Evolutionary conservation across 2,888 invertebrate genomes (phyloP).

Genomic region (Cheilosia variabilis): DNA sequence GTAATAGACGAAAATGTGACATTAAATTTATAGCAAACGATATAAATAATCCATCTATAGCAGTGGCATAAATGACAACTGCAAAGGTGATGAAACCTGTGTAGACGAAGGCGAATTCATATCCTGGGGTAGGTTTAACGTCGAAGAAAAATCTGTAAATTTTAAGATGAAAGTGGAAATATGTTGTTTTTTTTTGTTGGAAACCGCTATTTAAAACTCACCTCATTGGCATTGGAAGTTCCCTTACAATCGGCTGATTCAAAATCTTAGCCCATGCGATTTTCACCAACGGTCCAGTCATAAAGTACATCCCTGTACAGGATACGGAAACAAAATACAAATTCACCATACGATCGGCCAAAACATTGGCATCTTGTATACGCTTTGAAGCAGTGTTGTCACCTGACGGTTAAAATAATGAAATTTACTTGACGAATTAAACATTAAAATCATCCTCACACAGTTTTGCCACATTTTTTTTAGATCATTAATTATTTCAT

Average conservation of each 20-base stretch:
- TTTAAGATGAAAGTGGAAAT: too few relatives aligned
- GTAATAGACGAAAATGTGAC: conserved; percentile 80
- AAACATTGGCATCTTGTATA: conserved; percentile 77
- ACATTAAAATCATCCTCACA: conserved; percentile 66
- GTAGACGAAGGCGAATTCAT: conserved; percentile 79
- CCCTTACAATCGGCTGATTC: conserved; percentile 70
- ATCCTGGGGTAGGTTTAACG: conserved; percentile 78
- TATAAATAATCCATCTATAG: conserved; percentile 81
- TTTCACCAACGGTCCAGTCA: conserved; percentile 79
- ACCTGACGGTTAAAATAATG: conserved; percentile 63
- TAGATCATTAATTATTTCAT: conserved; percentile 78
- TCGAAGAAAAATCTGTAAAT: conserved; percentile 80
- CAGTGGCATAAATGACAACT: conserved; percentile 79
- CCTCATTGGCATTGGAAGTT: conserved; percentile 82
- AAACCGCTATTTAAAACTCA: conserved; percentile 32
- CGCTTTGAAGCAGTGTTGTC: conserved; percentile 65
- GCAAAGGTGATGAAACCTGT: conserved; percentile 77
- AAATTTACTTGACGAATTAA: neutral
- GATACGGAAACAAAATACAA: conserved; percentile 78
- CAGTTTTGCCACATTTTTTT: conserved; percentile 78
- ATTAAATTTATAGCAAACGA: conserved; percentile 80
- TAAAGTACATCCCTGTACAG: conserved; percentile 80
- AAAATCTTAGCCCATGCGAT: conserved; percentile 75
- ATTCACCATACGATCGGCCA: conserved; percentile 77
- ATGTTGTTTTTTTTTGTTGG: too few relatives aligned